A percentile compares a stretch with the other conserved stretches of the same genome.
Conservation (phyloP, 92 coral and sea anemone genomes). For the Zoanthus sociatus region DNA sequence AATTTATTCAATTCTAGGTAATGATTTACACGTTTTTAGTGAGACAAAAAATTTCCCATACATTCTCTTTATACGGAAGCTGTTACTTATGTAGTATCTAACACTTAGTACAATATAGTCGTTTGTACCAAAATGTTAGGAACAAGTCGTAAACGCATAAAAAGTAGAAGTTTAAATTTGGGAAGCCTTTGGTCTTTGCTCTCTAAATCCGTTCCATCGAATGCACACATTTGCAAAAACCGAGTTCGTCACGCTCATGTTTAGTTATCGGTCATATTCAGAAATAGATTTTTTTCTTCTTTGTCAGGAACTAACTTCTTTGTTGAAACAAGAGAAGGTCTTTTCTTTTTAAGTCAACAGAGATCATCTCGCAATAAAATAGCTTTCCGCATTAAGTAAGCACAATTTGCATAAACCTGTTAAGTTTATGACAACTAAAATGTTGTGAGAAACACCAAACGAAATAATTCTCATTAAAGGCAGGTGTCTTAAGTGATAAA, state of each 20-base stretch:
- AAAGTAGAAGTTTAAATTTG: too few species aligned
- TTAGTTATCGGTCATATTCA: neutral
- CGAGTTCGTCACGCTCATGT: neutral
- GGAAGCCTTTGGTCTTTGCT: too few species aligned
- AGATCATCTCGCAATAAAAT: neutral
- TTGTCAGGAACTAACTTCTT: neutral
- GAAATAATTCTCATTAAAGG: neutral
- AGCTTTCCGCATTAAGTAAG: neutral
- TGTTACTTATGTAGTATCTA: too few species aligned
- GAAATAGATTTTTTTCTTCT: neutral
- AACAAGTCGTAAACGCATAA: too few species aligned
- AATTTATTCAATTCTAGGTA: too few species aligned
- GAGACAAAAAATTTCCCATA: too few species aligned
- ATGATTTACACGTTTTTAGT: too few species aligned
- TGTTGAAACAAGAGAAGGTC: too few species aligned
- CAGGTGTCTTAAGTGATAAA: neutral
- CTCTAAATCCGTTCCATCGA: neutral
- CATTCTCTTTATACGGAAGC: too few species aligned
- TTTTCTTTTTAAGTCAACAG: neutral
- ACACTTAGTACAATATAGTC: too few species aligned
- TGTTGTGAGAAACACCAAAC: neutral
- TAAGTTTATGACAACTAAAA: neutral
- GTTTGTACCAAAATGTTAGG: too few species aligned
- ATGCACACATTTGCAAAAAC: neutral
- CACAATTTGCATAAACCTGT: conserved; percentile 4